Percentiles rank a stretch among this genome's conserved stretches.
Evolutionary conservation across 2,888 invertebrate species (phyloP).

Genomic region (Thysanoteuthis rhombus): DNA sequence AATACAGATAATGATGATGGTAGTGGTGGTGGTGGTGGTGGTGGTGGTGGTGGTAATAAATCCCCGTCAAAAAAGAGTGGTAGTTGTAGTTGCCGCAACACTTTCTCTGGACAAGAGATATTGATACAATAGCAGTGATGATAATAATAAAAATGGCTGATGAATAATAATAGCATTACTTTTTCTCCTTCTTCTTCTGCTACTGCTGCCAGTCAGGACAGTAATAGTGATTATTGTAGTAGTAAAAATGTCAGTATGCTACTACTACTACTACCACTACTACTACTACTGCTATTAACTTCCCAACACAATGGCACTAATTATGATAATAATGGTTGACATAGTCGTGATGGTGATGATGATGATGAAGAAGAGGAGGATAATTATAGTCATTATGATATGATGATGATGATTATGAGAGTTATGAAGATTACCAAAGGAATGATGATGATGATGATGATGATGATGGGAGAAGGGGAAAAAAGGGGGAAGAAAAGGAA

Average conservation of each 20-base stretch:
- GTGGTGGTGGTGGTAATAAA: not conserved
- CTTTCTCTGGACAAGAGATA: not conserved
- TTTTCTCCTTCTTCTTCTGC: not conserved
- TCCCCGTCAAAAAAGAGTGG: not conserved
- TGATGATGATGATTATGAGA: not conserved
- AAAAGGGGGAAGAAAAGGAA: not conserved
- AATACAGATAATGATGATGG: not conserved
- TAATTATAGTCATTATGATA: not conserved
- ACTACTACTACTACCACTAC: not conserved
- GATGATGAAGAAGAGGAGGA: not conserved
- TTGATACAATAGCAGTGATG: not conserved
- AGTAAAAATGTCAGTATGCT: not conserved
- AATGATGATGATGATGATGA: not conserved
- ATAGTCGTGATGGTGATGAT: not conserved
- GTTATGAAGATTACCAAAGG: too few species aligned
- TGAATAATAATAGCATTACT: not conserved
- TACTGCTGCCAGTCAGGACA: not conserved
- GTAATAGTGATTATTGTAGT: not conserved
- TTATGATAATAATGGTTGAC: not conserved
- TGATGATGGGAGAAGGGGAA: not conserved
- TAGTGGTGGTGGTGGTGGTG: not conserved
- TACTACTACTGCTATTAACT: not conserved
- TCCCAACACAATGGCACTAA: not conserved
- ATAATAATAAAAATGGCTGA: not conserved
- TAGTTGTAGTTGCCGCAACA: not conserved